These are phyloP conservation scores for Heliconius hewitsoni DNA, from an alignment of 1,140 invertebrate genomes.

Conservation along the genomic window DNA sequence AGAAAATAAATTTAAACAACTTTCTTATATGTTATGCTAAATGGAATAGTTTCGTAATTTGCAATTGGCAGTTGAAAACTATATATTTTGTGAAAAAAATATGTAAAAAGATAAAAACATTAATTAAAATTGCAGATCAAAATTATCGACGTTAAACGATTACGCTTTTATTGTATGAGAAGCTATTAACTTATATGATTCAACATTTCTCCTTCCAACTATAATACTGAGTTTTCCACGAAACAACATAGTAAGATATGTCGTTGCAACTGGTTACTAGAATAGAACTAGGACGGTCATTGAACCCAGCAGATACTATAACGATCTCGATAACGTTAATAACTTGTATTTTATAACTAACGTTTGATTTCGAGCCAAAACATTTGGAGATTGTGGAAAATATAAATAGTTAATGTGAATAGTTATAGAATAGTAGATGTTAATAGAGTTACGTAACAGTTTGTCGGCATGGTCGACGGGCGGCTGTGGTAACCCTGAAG, in stretches of 20 bases:
- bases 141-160: background rate
- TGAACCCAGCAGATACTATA: conserved; percentile 62
- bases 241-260: conserved; percentile 58
- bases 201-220: conserved; percentile 39
- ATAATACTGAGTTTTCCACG: conserved; percentile 55
- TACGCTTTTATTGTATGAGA: background rate
- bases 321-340: conserved; percentile 69
- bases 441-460: conserved; percentile 54
- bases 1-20: background rate
- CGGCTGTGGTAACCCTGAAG: conserved; percentile 71
- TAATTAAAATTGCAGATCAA: background rate
- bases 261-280: conserved; percentile 60
- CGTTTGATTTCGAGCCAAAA: conserved; percentile 56
- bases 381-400: conserved; percentile 25
- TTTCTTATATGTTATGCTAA: background rate
- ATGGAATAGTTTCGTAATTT: background rate
- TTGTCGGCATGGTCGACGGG: conserved; percentile 45
- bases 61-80: background rate
- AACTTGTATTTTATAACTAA: conserved; percentile 53
- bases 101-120: too few relatives aligned
- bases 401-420: conserved; percentile 39
- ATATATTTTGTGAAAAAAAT: too few relatives aligned
- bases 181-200: conserved; percentile 3
- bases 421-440: conserved; percentile 30
- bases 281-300: conserved; percentile 73